These are phyloP conservation scores for Aphodius sticticus DNA, from an alignment of 2,888 invertebrate genomes.

Conservation along the genomic window DNA sequence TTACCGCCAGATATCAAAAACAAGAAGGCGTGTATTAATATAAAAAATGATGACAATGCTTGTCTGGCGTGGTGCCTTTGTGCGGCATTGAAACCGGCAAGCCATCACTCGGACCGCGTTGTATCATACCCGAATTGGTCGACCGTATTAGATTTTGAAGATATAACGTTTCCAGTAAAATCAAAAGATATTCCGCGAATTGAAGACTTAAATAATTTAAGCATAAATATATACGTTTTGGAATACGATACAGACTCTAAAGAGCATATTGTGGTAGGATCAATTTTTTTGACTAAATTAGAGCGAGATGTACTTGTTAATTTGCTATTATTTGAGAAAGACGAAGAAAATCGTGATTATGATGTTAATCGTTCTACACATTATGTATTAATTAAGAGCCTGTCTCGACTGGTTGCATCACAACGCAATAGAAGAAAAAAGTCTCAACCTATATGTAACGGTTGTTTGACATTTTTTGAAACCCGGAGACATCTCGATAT, in stretches of 20 bases:
- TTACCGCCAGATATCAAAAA: no score
- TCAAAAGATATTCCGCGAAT: background rate
- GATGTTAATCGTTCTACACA: background rate
- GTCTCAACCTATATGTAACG: background rate
- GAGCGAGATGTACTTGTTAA: background rate
- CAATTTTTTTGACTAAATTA: background rate
- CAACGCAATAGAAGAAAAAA: background rate
- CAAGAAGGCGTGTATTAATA: no score
- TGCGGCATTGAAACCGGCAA: no score
- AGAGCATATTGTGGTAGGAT: background rate
- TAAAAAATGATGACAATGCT: no score
- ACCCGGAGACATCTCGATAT: background rate
- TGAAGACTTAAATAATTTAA: background rate
- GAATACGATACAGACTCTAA: background rate
- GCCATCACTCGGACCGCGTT: no score
- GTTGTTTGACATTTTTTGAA: background rate
- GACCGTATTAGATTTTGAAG: slow-evolving; percentile 5
- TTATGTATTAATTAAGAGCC: background rate
- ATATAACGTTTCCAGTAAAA: slow-evolving; percentile 10
- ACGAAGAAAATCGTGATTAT: background rate
- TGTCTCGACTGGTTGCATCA: background rate
- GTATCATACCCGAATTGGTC: background rate
- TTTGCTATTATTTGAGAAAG: background rate
- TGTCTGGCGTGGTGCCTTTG: no score
- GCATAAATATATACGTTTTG: slow-evolving; percentile 5